Conservation (phyloP, 2,797 vertebrate genomes). For the Sebastes steindachneri region DNA sequence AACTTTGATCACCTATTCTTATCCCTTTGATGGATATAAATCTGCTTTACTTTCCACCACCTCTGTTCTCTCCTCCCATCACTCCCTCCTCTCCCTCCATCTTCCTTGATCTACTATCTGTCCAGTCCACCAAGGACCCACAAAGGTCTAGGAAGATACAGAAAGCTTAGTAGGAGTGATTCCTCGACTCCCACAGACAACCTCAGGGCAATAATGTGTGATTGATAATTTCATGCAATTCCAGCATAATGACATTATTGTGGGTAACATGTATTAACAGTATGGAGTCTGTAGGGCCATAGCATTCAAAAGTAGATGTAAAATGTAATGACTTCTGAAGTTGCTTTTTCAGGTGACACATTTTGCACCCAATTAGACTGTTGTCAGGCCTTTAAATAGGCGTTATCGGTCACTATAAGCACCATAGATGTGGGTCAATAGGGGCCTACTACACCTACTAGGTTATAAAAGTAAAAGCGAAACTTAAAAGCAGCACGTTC, state of each 20-base stretch:
- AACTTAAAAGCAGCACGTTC: too few species aligned
- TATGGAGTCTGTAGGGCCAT: neutral
- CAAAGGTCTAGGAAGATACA: neutral
- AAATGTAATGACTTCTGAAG: neutral
- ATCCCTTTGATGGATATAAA: conserved; percentile 8
- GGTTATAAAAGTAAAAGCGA: too few species aligned
- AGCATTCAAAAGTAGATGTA: neutral
- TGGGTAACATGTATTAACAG: neutral
- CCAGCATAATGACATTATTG: neutral
- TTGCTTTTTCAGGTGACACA: neutral
- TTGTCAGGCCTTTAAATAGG: too few species aligned
- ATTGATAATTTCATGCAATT: neutral
- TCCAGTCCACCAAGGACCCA: neutral
- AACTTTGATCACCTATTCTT: neutral
- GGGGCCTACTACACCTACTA: too few species aligned
- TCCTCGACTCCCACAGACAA: neutral
- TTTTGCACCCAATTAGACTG: neutral
- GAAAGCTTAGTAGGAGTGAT: neutral
- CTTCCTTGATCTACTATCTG: neutral
- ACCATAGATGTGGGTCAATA: too few species aligned
- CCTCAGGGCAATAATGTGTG: neutral
- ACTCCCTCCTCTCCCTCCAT: neutral
- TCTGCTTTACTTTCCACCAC: neutral
- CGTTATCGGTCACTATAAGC: too few species aligned
- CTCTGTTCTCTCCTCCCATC: neutral